These are phyloP conservation scores for Ethmia dodecea DNA, from an alignment of 2,888 invertebrate genomes.

Conservation along the genomic window DNA sequence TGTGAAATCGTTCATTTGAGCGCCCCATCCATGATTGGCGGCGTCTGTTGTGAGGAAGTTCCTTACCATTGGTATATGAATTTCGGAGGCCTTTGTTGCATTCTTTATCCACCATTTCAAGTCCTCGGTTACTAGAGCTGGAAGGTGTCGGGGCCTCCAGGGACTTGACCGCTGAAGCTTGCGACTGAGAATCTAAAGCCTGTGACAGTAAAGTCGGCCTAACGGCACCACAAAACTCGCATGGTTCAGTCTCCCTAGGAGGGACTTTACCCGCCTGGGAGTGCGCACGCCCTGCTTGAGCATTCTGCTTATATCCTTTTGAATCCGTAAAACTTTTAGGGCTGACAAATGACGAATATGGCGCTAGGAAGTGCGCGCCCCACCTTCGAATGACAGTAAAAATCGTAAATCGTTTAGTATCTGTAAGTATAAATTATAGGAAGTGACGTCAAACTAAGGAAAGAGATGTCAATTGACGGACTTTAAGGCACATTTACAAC, in stretches of 20 bases:
- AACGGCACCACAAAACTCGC: background rate
- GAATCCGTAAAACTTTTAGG: too few species aligned
- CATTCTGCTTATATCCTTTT: too few species aligned
- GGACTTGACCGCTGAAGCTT: background rate
- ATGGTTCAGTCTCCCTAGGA: background rate
- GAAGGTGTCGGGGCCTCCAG: slow-evolving; percentile 9
- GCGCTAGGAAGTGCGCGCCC: too few species aligned
- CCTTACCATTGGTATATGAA: slow-evolving; percentile 11
- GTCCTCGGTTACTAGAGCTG: slow-evolving; percentile 10
- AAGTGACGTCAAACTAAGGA: too few species aligned
- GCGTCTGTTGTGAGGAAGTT: slow-evolving; percentile 20
- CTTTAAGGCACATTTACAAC: too few species aligned
- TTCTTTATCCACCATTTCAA: slow-evolving; percentile 16
- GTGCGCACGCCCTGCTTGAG: too few species aligned
- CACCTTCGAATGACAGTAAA: too few species aligned
- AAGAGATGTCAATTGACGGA: too few species aligned
- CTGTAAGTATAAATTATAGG: too few species aligned
- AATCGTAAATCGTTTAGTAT: too few species aligned
- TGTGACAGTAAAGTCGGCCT: slow-evolving; percentile 1
- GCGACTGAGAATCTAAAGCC: background rate
- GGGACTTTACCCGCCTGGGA: too few species aligned
- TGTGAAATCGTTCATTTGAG: slow-evolving; percentile 13
- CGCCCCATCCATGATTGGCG: slow-evolving; percentile 18
- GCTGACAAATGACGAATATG: too few species aligned
- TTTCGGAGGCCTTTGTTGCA: slow-evolving; percentile 5